Evolutionary conservation across 2,888 invertebrate species (phyloP).

Genomic region (Pseudococcus jackbeardsleyi): DNA sequence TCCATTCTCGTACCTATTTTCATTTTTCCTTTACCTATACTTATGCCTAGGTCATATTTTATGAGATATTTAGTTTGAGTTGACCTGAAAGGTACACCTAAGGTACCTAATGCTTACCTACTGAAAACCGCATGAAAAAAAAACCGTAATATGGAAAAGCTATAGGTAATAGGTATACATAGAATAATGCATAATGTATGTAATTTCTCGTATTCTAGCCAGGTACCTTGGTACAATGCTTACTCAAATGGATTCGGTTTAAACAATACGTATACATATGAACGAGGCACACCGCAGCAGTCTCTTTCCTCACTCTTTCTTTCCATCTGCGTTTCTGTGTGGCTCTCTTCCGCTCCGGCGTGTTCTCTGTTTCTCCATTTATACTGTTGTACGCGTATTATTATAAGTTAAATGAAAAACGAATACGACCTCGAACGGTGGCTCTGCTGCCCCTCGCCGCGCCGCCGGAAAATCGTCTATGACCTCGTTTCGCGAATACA

Average conservation of each 20-base stretch:
- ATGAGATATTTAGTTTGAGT: too few relatives aligned
- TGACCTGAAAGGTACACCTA: neutral
- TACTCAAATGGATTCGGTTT: neutral
- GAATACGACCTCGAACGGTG: neutral
- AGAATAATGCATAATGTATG: neutral
- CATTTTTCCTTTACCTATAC: too few relatives aligned
- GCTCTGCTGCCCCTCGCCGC: neutral
- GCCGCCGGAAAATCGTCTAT: constrained; percentile 16
- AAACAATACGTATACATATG: neutral
- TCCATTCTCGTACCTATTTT: neutral
- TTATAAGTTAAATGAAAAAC: constrained; percentile 4
- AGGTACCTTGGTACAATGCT: too few relatives aligned
- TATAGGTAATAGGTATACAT: neutral
- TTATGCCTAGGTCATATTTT: too few relatives aligned
- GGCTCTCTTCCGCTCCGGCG: neutral
- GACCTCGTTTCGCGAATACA: constrained; percentile 17
- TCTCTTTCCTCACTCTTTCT: neutral
- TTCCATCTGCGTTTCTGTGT: neutral
- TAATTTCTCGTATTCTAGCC: neutral
- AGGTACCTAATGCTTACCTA: neutral
- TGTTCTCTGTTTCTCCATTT: neutral
- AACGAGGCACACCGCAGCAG: neutral
- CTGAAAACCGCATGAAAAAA: neutral
- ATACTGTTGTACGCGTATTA: neutral
- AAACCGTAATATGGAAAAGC: neutral